Base-by-base conservation (phyloP, 2,888 invertebrate genomes). In the Eueremaeus valkanovi region DNA sequence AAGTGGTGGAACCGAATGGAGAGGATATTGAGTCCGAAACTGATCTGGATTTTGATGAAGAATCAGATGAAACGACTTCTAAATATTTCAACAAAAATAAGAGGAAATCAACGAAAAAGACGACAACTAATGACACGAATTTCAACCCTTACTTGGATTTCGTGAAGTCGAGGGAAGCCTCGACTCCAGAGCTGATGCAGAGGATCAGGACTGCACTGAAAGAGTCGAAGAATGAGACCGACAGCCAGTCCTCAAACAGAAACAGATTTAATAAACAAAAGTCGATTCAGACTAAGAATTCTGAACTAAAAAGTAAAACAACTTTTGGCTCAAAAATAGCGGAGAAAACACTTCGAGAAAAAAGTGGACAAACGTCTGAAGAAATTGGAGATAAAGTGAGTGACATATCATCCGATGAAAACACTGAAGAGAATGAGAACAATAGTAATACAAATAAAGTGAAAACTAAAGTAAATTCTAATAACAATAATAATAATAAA, bases 341-440 rank as follows among this genome's bases (percentile, higher is more conserved):
- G 18, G 11, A 31, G 5, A 63, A 33, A 31, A 55, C 6, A 24
- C n/a, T 29, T 31, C 6, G 9, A 18, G 33, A 63, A 31, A 29
- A 18, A n/a, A n/a, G n/a, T n/a, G n/a, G n/a, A n/a, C n/a, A n/a
- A n/a, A n/a, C n/a, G 8, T 33, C 63, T 6, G 16, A 63, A 63
- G 63, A 63, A 9, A 31, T 1, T 29, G 63, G 63, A 5, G 29
- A 63, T 63, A 21, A 27, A 13, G 63, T 63, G 27, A 31, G 31
- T 18, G 63, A 63, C 18, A 63, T 63, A 11, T 63, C 63, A 16
- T 63, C 63, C 9, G 63, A 31, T 63, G n/a, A n/a, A n/a, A n/a
- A n/a, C n/a, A n/a, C n/a, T n/a, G n/a, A n/a, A n/a, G n/a, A n/a
- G n/a, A n/a, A n/a, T n/a, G 63, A 63, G 9, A 63, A 1, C 63